A percentile compares a stretch with the other conserved stretches of the same genome.
phyloP scores from a whole-genome alignment of 2,113 vertebrate genomes.

The Ailurus styani region DNA sequence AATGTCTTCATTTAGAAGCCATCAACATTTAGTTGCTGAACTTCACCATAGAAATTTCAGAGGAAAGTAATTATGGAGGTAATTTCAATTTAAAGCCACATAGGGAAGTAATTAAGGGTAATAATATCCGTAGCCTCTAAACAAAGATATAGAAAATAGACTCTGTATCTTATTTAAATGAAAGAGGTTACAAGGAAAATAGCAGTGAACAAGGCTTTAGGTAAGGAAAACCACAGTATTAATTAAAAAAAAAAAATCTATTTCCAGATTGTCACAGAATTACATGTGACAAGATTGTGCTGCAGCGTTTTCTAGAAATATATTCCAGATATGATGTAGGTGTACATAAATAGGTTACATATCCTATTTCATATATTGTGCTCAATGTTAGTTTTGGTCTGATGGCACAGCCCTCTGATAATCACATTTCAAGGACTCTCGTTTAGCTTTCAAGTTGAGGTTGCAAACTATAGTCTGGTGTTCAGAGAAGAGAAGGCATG shows the following conservation, averaged over 20 bases:
- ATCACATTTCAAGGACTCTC: background rate
- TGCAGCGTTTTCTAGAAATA: background rate
- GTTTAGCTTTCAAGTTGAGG: background rate
- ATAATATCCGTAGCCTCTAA: constrained; percentile 63
- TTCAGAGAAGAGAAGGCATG: background rate
- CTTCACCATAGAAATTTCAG: constrained; percentile 52
- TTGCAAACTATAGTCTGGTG: background rate
- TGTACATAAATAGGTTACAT: background rate
- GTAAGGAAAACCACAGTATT: background rate
- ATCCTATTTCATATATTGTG: background rate
- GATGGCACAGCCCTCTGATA: background rate
- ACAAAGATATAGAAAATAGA: constrained; percentile 52
- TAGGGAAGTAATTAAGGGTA: constrained; percentile 62
- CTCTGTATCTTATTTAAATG: constrained; percentile 58
- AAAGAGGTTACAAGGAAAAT: constrained; percentile 47
- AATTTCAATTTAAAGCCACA: constrained; percentile 49
- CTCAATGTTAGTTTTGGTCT: background rate
- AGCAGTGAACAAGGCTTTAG: background rate
- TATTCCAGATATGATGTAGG: background rate
- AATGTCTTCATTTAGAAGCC: constrained; percentile 56
- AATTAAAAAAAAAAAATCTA: background rate
- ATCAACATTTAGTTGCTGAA: constrained; percentile 34
- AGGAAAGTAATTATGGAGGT: constrained; percentile 49
- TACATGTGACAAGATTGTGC: background rate
- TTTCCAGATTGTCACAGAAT: background rate